phyloP scores from a whole-genome alignment of 2,888 invertebrate genomes.

The Flexamia atlantica region DNA sequence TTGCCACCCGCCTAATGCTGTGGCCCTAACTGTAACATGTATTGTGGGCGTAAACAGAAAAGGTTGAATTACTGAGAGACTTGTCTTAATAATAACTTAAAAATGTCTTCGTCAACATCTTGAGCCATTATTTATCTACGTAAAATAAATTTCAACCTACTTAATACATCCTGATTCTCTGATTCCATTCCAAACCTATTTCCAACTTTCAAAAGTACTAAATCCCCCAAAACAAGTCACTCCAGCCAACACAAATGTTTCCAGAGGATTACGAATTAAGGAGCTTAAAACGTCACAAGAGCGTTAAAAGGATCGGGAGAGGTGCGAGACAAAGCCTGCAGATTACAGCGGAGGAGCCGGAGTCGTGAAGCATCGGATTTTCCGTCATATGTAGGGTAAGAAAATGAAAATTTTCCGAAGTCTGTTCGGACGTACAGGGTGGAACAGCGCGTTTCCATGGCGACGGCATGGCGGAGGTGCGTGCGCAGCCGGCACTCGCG shows the following conservation, averaged over 20 bases:
- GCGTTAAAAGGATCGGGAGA: slow-evolving; percentile 10
- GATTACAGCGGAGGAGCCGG: slow-evolving; percentile 11
- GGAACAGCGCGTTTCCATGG: slow-evolving; percentile 26
- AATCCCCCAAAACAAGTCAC: too few species aligned
- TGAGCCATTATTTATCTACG: too few species aligned
- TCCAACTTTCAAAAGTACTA: too few species aligned
- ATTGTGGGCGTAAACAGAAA: too few species aligned
- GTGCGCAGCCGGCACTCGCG: slow-evolving; percentile 4
- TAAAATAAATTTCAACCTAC: too few species aligned
- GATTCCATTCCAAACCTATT: too few species aligned
- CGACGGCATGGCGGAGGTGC: slow-evolving; percentile 21
- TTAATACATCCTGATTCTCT: too few species aligned
- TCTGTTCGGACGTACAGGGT: slow-evolving; percentile 28
- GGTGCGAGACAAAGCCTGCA: not conserved
- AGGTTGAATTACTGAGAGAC: too few species aligned
- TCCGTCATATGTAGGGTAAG: slow-evolving; percentile 44
- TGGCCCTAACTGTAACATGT: too few species aligned
- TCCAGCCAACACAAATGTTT: slow-evolving; percentile 21
- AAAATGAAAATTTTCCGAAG: slow-evolving; percentile 30
- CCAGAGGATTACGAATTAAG: slow-evolving; percentile 2
- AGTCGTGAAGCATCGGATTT: not conserved
- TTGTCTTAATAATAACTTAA: too few species aligned
- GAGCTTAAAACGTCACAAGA: slow-evolving; percentile 1
- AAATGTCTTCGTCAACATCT: too few species aligned
- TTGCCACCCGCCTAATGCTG: too few species aligned